Evolutionary conservation across 2,888 invertebrate genomes (phyloP).

Genomic region (Tryphoninae sp.): DNA sequence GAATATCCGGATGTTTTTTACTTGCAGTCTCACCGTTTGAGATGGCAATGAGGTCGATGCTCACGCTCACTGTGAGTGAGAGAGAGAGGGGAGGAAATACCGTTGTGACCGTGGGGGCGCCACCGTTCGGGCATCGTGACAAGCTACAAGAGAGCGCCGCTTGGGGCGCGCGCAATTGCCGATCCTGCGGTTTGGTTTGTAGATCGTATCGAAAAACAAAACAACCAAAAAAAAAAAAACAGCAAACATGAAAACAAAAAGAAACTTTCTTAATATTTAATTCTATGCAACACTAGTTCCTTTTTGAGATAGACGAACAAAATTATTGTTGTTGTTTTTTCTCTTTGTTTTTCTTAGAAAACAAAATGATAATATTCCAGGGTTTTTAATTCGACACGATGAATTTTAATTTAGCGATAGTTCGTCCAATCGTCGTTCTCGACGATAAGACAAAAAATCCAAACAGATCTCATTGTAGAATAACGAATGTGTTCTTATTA

Average conservation of each 20-base stretch:
- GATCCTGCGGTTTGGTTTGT: slow-evolving; percentile 78
- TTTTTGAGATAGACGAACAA: slow-evolving; percentile 41
- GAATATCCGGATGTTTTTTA: slow-evolving; percentile 79
- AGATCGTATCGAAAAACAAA: slow-evolving; percentile 75
- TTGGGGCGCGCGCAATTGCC: slow-evolving; percentile 68
- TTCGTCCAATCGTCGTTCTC: slow-evolving; percentile 2
- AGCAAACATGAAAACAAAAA: slow-evolving; percentile 27
- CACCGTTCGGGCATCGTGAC: slow-evolving; percentile 52
- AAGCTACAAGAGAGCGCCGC: slow-evolving; percentile 51
- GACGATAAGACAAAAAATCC: slow-evolving; percentile 12
- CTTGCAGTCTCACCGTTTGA: slow-evolving; percentile 79
- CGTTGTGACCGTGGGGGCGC: slow-evolving; percentile 30
- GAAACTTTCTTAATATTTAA: background rate
- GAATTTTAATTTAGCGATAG: slow-evolving; percentile 9
- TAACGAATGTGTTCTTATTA: slow-evolving; percentile 37
- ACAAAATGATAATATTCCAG: slow-evolving; percentile 21
- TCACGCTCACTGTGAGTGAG: slow-evolving; percentile 53
- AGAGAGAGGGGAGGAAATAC: slow-evolving; percentile 57
- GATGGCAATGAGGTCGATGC: slow-evolving; percentile 74
- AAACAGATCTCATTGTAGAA: slow-evolving; percentile 28
- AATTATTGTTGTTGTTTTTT: slow-evolving; percentile 47
- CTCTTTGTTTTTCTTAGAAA: slow-evolving; percentile 41
- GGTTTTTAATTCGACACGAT: slow-evolving; percentile 35
- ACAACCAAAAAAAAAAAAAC: background rate
- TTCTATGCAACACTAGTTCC: slow-evolving; percentile 25